Evolutionary conservation across 1,140 invertebrate genomes (phyloP).

Genomic region (Orius laevigatus): DNA sequence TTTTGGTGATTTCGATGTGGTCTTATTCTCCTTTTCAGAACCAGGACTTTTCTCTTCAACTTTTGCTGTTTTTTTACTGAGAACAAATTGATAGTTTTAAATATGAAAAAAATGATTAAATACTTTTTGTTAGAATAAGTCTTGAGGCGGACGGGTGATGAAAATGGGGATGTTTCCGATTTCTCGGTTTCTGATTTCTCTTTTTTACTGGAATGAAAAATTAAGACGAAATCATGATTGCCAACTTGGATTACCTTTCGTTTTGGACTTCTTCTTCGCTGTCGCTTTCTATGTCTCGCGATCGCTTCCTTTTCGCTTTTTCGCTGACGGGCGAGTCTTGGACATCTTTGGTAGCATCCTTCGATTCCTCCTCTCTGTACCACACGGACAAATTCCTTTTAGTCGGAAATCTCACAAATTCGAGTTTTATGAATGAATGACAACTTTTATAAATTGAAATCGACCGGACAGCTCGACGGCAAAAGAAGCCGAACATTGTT

Average conservation of each 20-base stretch:
- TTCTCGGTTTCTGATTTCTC: background rate
- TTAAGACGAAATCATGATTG: background rate
- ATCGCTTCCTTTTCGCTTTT: slow-evolving; percentile 9
- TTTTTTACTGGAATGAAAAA: background rate
- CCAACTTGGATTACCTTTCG: background rate
- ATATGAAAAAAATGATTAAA: background rate
- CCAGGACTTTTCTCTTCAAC: background rate
- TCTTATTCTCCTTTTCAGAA: background rate
- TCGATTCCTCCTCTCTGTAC: slow-evolving; percentile 1
- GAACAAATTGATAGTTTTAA: background rate
- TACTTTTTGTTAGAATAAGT: background rate
- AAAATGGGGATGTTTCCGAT: background rate
- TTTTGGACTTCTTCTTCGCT: slow-evolving; percentile 14
- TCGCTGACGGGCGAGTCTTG: slow-evolving; percentile 1
- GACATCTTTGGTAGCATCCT: background rate
- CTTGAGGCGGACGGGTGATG: too few species aligned
- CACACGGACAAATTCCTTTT: slow-evolving; percentile 4
- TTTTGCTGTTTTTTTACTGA: too few species aligned
- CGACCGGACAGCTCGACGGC: background rate
- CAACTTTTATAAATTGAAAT: background rate
- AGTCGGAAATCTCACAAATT: background rate
- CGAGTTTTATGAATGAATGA: background rate
- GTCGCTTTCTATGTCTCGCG: slow-evolving; percentile 9
- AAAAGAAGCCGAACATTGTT: background rate
- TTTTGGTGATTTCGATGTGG: background rate